Base-by-base conservation (phyloP, 1,140 invertebrate genomes). In the Yoshiicerus persimilis region DNA sequence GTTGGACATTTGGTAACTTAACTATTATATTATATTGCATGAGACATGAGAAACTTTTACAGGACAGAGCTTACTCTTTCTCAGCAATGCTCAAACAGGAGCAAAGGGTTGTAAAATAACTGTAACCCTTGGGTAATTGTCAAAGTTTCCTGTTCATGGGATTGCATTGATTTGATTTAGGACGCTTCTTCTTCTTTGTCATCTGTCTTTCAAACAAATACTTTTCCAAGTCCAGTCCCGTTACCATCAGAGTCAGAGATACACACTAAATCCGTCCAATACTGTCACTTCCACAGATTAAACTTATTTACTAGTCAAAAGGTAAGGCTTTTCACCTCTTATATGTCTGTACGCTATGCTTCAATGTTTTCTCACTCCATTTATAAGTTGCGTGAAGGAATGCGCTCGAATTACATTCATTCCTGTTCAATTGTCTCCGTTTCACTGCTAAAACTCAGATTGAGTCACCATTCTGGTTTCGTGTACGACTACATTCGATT, bases 121-220 rank as follows among this genome's bases (percentile, higher is more conserved):
- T 80, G 75, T 80, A 80, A 80, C 75, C 75, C 30, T n/a, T 80
- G 75, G 32, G 75, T 80, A 80, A 80, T 80, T 80, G 75, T 80
- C 75, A 80, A 80, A 80, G 75, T 80, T 80, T 80, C 75, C 75
- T 80, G 32, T 36, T 80, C 32, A 80, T 80, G 75, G 75, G 75
- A 80, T 80, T 80, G 75, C 75, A 80, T 80, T 80, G 75, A 80
- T 80, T 80, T 80, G 75, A 80, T 80, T 80, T 80, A 80, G 66
- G 66, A 30, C 25, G 66, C 25, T 30, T 25, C 66, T 70, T 70
- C 66, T 70, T 56, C 47, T 70, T 70, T 70, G 66, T 70, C 66
- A 70, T 70, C 66, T 30, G 66, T 70, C 25, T 70, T 70, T 70
- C 66, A 70, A 70, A 70, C 25, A 70, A 70, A 16, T 70, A 30